Base-by-base conservation (phyloP, 2,888 invertebrate genomes). In the Merodon equestris region DNA sequence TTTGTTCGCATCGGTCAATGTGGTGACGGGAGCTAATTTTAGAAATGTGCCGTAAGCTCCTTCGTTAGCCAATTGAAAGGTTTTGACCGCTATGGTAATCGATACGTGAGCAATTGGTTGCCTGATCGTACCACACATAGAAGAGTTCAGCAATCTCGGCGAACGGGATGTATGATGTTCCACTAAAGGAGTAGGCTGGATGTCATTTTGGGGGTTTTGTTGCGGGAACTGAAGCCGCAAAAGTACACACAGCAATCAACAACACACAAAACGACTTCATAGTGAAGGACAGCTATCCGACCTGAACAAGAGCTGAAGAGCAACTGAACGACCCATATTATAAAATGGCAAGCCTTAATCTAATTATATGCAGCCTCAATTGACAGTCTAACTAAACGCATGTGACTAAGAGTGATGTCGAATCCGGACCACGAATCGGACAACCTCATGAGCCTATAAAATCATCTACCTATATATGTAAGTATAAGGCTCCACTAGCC, bases 11-110 rank as follows among this genome's bases (percentile, higher is more conserved):
- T 90, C 89, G 84, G 95, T 94, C n/a, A 84, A 71, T 0, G 94
- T 96, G 0, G 96, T 96, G 64, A 97, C 91, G 93, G 93, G n/a
- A n/a, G n/a, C n/a, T n/a, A n/a, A n/a, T n/a, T n/a, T n/a, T n/a
- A n/a, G n/a, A n/a, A n/a, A n/a, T 0, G 93, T 91, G 0, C 97
- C 97, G 85, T 90, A 94, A 0, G 90, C 85, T 3, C 92, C 93
- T 0, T 91, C 90, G 0, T 89, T 83, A 0, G 90, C 88, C 19
- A 96, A 86, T 89, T 97, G 97, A 85, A 95, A 96, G 0, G 97
- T 97, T 88, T 95, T 94, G 13, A 96, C 94, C 95, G 81, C 96
- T 96, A 89, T 98, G 98, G 86, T 97, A 98, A 88, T 98, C 98
- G 76, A 98, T 95, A 50, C 98, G 92, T 45, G 97, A 97, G 72